Evolutionary conservation across 2,888 invertebrate species (phyloP), one percentile per base, ranked within the genome.

Genomic region (Agonopterix subpropinquella): DNA sequence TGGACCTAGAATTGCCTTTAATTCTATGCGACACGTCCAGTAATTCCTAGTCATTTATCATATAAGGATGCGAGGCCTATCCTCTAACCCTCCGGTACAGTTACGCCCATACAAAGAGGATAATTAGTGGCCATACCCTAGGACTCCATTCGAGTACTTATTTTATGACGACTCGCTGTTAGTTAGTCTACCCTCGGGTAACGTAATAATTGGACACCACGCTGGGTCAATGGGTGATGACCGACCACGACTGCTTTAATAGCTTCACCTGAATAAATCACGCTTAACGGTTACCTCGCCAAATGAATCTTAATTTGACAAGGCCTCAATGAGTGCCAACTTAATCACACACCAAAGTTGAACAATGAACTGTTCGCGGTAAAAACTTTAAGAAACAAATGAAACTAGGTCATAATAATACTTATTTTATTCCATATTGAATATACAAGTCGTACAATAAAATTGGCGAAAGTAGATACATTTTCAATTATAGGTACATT

Each of bases 251-350:
- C 58, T 58, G 61, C 67, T 54, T 67, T 73, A 78, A 75, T 74
- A 77, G 64, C 73, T 65, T 69, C 70, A 70, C 73, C 73, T 70
- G 69, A 75, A 79, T 77, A 81, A 78, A 76, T 78, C 73, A 76
- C 67, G 51, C 55, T 53, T 71, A 73, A 77, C 80, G 69, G 74
- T 73, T 61, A 67, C 64, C 69, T 61, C 58, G 57, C 66, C 68
- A 73, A 76, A 82, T 80, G 66, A 74, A 77, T 76, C 69, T 73
- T 80, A 79, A 80, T 77, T 77, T 77, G 81, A 77, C 72, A 73
- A 68, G 65, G 46, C 62, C 55, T 58, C 67, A 67, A 78, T 73
- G 64, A 64, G 73, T 71, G 72, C 76, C 67, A 76, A 77, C 77
- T 70, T 74, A 75, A 79, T 82, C 73, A 79, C 70, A 74, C 60